Base-by-base conservation (phyloP, 2,797 vertebrate species). In the Serranus cabrilla region DNA sequence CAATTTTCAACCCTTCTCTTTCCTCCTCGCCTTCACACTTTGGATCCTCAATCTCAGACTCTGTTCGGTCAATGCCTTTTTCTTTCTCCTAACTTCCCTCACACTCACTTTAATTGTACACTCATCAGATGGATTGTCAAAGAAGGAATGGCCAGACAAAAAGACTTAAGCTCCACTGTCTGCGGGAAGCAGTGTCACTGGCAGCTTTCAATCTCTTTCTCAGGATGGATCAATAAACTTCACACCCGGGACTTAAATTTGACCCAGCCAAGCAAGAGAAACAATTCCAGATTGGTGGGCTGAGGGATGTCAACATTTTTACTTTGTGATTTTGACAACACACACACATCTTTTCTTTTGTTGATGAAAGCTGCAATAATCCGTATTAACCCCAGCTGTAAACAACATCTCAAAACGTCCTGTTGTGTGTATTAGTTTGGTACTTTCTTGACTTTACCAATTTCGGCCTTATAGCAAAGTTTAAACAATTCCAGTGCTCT, bases 201-300 rank as follows among this genome's bases (percentile, higher is more conserved):
- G 72, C 83, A 78, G 83, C 74, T 81, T 74, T 90, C 85, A 74
- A 69, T 85, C 78, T 78, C 58, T 59, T 71, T 71, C 80, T 65
- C 54, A 10, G 54, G 76, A 45, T 8, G 11, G 74, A 92, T 89
- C 86, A 46, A 89, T 89, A 86, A 68, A 77, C 66, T 58, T 82
- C 74, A 78, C 80, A 69, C 57, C 37, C 55, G 17, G 21, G 62
- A 75, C 49, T 76, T 39, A 63, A 69, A 63, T 78, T 51, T 74
- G 55, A 84, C 69, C 60, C 54, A 21, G 47, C 45, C 37, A 52
- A 75, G 39, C 62, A 70, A 71, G 51, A 68, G 73, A 74, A 79
- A 74, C 66, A 34, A 70, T 76, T 76, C 31, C 31, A 54, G 63
- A 76, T 18, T 16, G 40, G 34, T 43, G 39, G 49, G 61, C 51